phyloP scores from a whole-genome alignment of 2,797 vertebrate genomes.

The Hydrolagus colliei region DNA sequence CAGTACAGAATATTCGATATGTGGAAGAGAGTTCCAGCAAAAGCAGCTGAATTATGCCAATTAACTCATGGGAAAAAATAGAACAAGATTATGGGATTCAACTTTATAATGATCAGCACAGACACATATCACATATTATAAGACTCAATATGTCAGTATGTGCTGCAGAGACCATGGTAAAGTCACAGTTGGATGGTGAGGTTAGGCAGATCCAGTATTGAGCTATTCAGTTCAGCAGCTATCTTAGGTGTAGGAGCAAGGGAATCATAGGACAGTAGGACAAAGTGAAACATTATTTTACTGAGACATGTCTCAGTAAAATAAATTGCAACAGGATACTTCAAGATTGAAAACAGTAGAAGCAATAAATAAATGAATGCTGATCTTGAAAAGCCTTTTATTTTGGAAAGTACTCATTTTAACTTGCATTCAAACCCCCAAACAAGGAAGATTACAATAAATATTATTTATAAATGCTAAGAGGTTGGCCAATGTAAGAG shows the following conservation, averaged over 20 bases:
- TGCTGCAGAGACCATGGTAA: too few species aligned
- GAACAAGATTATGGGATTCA: not conserved
- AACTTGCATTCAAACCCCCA: not conserved
- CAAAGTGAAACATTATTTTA: too few species aligned
- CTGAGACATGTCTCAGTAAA: not conserved
- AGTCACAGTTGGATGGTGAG: too few species aligned
- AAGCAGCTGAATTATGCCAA: not conserved
- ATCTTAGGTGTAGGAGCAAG: too few species aligned
- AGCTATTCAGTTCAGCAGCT: too few species aligned
- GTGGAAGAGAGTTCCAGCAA: not conserved
- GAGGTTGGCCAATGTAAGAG: not conserved
- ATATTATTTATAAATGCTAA: not conserved
- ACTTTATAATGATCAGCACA: not conserved
- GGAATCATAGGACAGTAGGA: too few species aligned
- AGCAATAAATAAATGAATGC: not conserved
- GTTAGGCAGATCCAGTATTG: too few species aligned
- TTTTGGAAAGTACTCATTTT: not conserved
- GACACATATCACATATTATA: too few species aligned
- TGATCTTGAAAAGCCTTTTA: not conserved
- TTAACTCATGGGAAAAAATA: not conserved
- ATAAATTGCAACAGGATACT: not conserved
- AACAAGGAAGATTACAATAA: not conserved
- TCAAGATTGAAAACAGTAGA: not conserved
- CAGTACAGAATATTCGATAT: not conserved
- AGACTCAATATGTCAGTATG: too few species aligned